Evolutionary conservation across 2,113 vertebrate species (phyloP).

Genomic region (Oreochromis tanganicae): DNA sequence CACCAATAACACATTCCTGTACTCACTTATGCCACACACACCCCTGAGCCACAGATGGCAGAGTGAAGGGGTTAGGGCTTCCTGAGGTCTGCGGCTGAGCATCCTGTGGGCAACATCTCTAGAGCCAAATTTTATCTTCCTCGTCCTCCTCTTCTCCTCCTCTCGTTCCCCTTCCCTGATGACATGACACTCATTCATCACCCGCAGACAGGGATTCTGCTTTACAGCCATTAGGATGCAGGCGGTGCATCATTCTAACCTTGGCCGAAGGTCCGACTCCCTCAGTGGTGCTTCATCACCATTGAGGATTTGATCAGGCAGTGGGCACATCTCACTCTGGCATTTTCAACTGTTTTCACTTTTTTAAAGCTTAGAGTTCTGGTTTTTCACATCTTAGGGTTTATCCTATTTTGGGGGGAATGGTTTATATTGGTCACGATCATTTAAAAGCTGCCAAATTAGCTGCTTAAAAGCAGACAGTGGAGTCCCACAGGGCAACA

Average conservation of each 20-base stretch:
- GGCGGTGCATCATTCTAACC: constrained; percentile 36
- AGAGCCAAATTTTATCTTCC: constrained; percentile 54
- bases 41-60: constrained; percentile 57
- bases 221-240: constrained; percentile 51
- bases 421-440: neutral
- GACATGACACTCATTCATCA: constrained; percentile 67
- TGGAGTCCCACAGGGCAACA: neutral
- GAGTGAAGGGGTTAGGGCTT: constrained; percentile 55
- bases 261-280: constrained; percentile 43
- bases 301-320: neutral
- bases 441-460: neutral
- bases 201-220: constrained; percentile 39
- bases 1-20: neutral
- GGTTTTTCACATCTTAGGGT: neutral
- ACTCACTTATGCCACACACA: neutral
- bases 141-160: constrained; percentile 17
- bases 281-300: neutral
- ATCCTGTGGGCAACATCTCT: constrained; percentile 52
- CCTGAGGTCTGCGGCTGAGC: constrained; percentile 60
- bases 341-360: neutral
- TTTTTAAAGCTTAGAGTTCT: neutral
- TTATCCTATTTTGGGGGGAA: neutral
- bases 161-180: constrained; percentile 20
- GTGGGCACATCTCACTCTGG: neutral
- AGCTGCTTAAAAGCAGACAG: neutral